Conservation (phyloP, 2,113 vertebrate genomes). For the Erythrolamprus reginae region DNA sequence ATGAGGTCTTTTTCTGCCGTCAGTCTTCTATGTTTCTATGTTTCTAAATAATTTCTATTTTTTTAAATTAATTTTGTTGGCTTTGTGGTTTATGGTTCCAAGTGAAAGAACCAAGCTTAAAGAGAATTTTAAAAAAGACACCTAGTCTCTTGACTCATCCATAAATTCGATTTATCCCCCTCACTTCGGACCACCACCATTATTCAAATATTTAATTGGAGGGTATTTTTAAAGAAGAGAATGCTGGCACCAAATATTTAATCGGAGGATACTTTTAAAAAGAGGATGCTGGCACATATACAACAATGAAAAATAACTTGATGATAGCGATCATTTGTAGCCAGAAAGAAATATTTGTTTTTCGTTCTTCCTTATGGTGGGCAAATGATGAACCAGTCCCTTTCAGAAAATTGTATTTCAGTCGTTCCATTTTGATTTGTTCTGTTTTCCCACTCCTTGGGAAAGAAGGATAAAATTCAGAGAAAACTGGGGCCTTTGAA, state of each 20-base stretch:
- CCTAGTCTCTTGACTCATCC: not conserved
- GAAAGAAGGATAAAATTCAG: not conserved
- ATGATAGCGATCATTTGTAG: too few species aligned
- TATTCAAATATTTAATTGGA: not conserved
- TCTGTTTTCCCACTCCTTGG: not conserved
- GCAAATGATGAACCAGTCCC: too few species aligned
- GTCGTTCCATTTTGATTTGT: not conserved
- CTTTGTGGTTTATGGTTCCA: conserved; percentile 15
- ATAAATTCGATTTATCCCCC: not conserved
- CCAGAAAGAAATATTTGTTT: not conserved
- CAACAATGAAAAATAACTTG: not conserved
- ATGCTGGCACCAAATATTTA: not conserved
- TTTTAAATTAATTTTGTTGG: conserved; percentile 24
- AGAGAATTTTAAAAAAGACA: not conserved
- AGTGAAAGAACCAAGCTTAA: not conserved
- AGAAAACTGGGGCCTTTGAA: not conserved
- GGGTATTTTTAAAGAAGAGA: not conserved
- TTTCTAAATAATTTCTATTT: too few species aligned
- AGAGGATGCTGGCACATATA: not conserved
- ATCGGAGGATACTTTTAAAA: not conserved
- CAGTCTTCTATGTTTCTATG: too few species aligned
- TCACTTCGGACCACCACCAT: not conserved
- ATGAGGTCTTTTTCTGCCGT: too few species aligned
- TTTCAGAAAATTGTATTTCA: not conserved
- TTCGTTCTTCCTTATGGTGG: not conserved